Percentiles rank a stretch among this genome's conserved stretches.
These are phyloP conservation scores for Heterohyrax brucei DNA, from an alignment of 2,797 vertebrate species.

Conservation along the genomic window DNA sequence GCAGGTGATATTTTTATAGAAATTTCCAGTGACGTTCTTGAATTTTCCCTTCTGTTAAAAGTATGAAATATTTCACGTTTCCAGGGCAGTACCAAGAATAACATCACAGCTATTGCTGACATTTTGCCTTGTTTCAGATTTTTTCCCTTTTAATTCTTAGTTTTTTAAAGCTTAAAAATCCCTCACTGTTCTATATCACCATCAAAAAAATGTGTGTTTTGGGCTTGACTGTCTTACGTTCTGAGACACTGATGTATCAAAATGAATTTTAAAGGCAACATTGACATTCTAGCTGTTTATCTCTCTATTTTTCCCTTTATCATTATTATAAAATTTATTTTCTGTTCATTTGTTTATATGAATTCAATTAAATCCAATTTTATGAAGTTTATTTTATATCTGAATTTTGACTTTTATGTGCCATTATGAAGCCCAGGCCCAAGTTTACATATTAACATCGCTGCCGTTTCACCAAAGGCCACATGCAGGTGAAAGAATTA, in stretches of 20 bases:
- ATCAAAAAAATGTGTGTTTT: not conserved
- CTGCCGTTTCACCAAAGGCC: not conserved
- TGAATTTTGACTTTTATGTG: not conserved
- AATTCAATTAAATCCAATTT: not conserved
- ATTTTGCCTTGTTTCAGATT: slow-evolving; percentile 27
- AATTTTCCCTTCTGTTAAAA: slow-evolving; percentile 51
- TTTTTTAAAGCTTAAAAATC: slow-evolving; percentile 58
- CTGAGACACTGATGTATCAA: not conserved
- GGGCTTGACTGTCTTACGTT: not conserved
- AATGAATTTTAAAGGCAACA: slow-evolving; percentile 54
- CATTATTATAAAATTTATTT: slow-evolving; percentile 15
- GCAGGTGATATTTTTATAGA: slow-evolving; percentile 9
- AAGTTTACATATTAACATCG: not conserved
- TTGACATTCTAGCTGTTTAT: not conserved
- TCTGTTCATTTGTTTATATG: not conserved
- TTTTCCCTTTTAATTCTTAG: not conserved
- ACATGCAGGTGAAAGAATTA: too few relatives aligned
- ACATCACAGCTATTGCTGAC: slow-evolving; percentile 27
- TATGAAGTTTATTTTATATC: not conserved
- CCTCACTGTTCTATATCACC: not conserved
- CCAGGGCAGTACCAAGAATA: slow-evolving; percentile 20
- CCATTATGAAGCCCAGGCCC: not conserved
- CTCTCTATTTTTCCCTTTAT: not conserved
- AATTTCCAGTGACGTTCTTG: slow-evolving; percentile 46
- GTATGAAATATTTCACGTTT: not conserved